Conservation (phyloP, 2,113 vertebrate species). For the Silurus asotus region DNA sequence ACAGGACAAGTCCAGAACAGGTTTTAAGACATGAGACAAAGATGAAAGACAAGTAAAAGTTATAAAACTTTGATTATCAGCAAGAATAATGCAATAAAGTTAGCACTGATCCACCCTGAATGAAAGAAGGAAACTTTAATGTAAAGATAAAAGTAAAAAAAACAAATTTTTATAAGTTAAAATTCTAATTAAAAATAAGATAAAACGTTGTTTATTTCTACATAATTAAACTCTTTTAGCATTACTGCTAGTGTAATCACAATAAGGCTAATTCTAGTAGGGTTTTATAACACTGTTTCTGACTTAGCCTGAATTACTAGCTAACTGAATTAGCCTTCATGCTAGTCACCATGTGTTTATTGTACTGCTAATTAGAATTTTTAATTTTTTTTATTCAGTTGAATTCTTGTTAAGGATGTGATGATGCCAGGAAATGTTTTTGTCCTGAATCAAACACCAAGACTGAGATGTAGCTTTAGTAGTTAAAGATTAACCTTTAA, state of each 20-base stretch:
- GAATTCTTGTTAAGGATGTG: not conserved
- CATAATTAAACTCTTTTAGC: too few species aligned
- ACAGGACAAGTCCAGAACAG: not conserved
- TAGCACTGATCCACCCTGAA: too few species aligned
- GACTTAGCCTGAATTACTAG: not conserved
- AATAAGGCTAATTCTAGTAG: not conserved
- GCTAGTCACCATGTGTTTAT: not conserved
- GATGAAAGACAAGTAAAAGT: not conserved
- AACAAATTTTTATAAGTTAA: not conserved
- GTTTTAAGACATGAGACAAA: too few species aligned
- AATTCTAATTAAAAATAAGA: not conserved
- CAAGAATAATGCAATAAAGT: too few species aligned
- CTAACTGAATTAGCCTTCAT: not conserved
- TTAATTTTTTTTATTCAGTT: not conserved
- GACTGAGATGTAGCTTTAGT: not conserved
- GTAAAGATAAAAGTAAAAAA: not conserved
- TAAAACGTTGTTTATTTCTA: too few species aligned
- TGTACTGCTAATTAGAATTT: not conserved
- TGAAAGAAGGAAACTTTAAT: not conserved
- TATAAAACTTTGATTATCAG: not conserved
- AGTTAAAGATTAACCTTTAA: slow-evolving; percentile 16
- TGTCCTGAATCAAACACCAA: not conserved
- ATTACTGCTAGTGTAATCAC: not conserved
- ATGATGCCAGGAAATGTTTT: not conserved
- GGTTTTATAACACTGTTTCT: not conserved